Evolutionary conservation across 2,113 vertebrate species (phyloP), one percentile per base, ranked within the genome.

Genomic region (Mastomys coucha): DNA sequence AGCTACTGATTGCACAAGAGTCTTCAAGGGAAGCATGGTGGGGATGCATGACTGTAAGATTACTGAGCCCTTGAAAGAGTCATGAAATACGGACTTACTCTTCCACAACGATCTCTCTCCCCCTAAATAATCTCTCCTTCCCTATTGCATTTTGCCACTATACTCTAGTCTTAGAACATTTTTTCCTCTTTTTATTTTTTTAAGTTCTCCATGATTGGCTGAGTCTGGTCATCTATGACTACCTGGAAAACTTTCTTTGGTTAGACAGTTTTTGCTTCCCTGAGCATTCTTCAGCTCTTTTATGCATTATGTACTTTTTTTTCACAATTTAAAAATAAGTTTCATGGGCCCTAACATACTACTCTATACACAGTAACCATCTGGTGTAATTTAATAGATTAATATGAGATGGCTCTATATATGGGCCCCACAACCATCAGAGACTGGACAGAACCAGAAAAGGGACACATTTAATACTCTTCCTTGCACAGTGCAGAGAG

Each of bases 181-280:
- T n/a, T 6, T 26, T 51, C 22, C n/a, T 36, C 76, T 10, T 24
- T 42, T 67, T 88, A 36, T 45, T 45, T 45, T 45, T 56, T 65
- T 1, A 58, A 45, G 16, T 26, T 1, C 33, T 88, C 31, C 69
- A 93, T 92, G n/a, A 86, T 13, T 91, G 88, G 89, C n/a, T 93
- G 6, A 63, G n/a, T 73, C 80, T 7, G 60, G 20, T 91, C 0
- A 6, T 82, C 33, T 80, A 0, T 73, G 22, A 89, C 67, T 14
- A 91, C 16, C 22, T 63, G 76, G 19, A 67, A 31, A 88, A 9
- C 11, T 93, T 95, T 69, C 78, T 97, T 93, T 86, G 81, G 56
- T 5, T 88, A 93, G 22, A 31, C n/a, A 75, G 36, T 14, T 75
- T 93, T 93, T 69, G 19, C 33, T 81, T 58, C 65, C 24, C 63